Percentiles rank a stretch among this genome's conserved stretches.
These are phyloP conservation scores for Cosmopolites sordidus DNA, from an alignment of 2,888 invertebrate genomes.

Conservation along the genomic window DNA sequence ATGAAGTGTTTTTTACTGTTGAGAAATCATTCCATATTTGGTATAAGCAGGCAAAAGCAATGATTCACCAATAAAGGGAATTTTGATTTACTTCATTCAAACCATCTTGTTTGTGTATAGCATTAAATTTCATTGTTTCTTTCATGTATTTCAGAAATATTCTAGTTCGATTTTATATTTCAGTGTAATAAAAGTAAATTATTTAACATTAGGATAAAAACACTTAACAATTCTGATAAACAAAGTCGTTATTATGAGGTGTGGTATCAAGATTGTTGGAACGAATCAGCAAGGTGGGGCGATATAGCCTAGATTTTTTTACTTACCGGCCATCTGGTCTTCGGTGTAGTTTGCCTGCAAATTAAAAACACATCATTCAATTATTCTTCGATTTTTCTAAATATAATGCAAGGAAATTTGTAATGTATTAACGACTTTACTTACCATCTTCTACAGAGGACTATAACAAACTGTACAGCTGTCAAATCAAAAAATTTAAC, in stretches of 20 bases:
- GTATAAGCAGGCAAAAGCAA: conserved; percentile 49
- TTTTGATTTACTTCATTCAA: conserved; percentile 35
- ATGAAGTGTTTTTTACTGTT: conserved; percentile 37
- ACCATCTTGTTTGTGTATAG: conserved; percentile 26
- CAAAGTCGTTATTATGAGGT: no score
- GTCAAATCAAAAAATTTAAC: conserved; percentile 30
- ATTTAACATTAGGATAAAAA: no score
- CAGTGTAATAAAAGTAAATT: no score
- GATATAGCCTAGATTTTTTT: conserved; percentile 47
- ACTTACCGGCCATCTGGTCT: conserved; percentile 90
- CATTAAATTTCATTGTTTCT: no score
- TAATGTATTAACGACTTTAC: conserved; percentile 17
- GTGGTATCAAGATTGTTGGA: conserved; percentile 12
- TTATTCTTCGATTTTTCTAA: background rate
- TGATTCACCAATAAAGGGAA: conserved; percentile 38
- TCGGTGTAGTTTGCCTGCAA: conserved; percentile 83
- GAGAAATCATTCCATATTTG: conserved; percentile 60
- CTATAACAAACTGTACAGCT: conserved; percentile 30
- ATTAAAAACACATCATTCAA: conserved; percentile 23
- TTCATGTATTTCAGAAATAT: no score
- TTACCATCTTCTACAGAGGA: conserved; percentile 36
- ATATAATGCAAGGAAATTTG: conserved; percentile 4
- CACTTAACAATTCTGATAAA: no score
- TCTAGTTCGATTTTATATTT: no score
- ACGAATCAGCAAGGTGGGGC: conserved; percentile 40